phyloP scores from a whole-genome alignment of 2,888 invertebrate species.

The Phengaris alcon region DNA sequence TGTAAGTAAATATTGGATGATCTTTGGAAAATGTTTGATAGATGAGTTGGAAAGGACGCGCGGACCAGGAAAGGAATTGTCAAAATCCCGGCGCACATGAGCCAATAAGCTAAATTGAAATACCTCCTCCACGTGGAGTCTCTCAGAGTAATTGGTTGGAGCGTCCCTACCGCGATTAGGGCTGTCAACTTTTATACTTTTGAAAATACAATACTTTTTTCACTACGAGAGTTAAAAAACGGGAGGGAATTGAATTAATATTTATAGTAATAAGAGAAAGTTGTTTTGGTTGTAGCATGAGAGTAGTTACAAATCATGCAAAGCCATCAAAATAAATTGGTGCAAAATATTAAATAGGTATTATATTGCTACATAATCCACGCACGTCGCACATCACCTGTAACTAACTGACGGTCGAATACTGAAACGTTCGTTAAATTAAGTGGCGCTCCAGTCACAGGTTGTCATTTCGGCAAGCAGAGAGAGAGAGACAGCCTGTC shows the following conservation, averaged over 20 bases:
- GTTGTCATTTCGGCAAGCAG: too few species aligned
- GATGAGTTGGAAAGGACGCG: slow-evolving; percentile 66
- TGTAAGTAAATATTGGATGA: slow-evolving; percentile 34
- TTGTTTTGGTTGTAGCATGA: too few species aligned
- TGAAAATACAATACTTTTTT: slow-evolving; percentile 7
- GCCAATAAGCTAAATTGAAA: slow-evolving; percentile 76
- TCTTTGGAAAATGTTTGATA: slow-evolving; percentile 54
- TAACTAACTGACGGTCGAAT: too few species aligned
- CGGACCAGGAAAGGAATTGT: slow-evolving; percentile 67
- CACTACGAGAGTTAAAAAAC: not conserved
- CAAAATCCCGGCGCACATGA: slow-evolving; percentile 70
- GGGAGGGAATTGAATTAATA: too few species aligned
- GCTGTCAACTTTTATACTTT: slow-evolving; percentile 38
- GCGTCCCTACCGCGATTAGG: slow-evolving; percentile 56
- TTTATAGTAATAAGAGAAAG: too few species aligned
- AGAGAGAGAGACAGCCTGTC: too few species aligned
- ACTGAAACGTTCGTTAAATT: too few species aligned
- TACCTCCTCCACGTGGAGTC: slow-evolving; percentile 65
- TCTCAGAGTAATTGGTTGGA: slow-evolving; percentile 74
- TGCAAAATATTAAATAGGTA: too few species aligned
- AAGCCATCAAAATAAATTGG: too few species aligned
- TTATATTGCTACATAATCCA: too few species aligned
- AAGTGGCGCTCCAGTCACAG: too few species aligned
- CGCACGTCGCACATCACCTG: too few species aligned
- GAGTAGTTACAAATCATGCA: not conserved